Base-by-base conservation (phyloP, 2,797 vertebrate genomes). In the Sebastes minor region DNA sequence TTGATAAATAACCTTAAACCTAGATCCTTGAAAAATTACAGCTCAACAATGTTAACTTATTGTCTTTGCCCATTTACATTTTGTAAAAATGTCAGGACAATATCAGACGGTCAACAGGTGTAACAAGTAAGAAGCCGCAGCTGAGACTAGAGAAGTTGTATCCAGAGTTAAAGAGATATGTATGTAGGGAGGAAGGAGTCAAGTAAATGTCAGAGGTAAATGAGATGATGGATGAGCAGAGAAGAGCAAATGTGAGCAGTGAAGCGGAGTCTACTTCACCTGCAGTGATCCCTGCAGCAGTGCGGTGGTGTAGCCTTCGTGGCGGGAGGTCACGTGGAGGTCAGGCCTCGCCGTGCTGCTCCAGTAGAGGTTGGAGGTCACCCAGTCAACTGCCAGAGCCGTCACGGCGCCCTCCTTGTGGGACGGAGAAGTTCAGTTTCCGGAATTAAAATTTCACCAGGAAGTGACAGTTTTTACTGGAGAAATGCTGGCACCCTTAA, bases 281-380 rank as follows among this genome's bases (percentile, higher is more conserved):
- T 23, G 77, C 42, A 97, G 90, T 6, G 91, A 89, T 61, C 92
- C 25, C 0, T 90, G 92, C 77, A 97, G 88, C 77, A 99, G 91
- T 0, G 73, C 66, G 2, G 91, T 81, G 14, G 92, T 91, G 91
- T 96, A 92, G 61, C 59, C 89, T 0, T 94, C 87, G 6, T 85
- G 60, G 0, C 86, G 82, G 0, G 96, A 95, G 4, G 96, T 96
- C 57, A 98, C 96, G 0, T 87, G 90, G 74, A 99, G 93, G 71
- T 91, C 80, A 1, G 96, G 89, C 0, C 80, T 94, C 14, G 85
- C 86, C 1, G 65, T 88, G 73, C 95, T 95, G 8, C 97, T 97
- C 98, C 98, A 99, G 90, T 97, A 99, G 12, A 99, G 78, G 87
- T 97, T 98, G 2, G 91, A 92, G 0, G 96, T 97, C 84, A 97